Conservation (phyloP, 92 coral and sea anemone species). For the Hydrozoanthus gracilis region DNA sequence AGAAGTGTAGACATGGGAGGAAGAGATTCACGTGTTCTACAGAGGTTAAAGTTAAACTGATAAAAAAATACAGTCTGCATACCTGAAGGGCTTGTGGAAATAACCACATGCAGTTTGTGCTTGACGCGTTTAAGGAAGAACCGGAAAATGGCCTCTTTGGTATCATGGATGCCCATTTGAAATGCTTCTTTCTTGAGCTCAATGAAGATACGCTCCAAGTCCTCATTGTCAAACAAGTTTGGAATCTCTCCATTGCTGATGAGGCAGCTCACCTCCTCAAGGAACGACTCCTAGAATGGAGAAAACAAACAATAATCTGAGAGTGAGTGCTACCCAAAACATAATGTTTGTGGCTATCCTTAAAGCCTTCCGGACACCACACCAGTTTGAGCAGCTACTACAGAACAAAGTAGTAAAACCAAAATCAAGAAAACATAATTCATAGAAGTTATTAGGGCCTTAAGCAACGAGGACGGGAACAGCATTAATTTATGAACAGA, state of each 20-base stretch:
- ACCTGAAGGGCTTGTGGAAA: constrained; percentile 96
- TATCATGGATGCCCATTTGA: constrained; percentile 73
- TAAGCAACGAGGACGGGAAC: too few relatives aligned
- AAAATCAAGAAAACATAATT: too few relatives aligned
- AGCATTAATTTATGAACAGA: too few relatives aligned
- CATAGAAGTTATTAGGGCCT: too few relatives aligned
- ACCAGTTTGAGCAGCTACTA: too few relatives aligned
- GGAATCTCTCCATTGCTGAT: constrained; percentile 82
- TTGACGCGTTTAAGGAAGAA: constrained; percentile 91
- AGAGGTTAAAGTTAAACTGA: not conserved
- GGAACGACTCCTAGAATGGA: constrained; percentile 76
- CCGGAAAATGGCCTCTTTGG: constrained; percentile 81
- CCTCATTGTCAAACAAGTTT: constrained; percentile 82
- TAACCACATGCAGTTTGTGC: constrained; percentile 77
- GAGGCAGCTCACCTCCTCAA: constrained; percentile 89
- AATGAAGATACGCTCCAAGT: constrained; percentile 80
- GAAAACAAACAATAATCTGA: not conserved
- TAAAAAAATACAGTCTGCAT: constrained; percentile 1
- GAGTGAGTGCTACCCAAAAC: not conserved
- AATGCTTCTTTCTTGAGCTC: constrained; percentile 72
- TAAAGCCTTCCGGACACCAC: too few relatives aligned
- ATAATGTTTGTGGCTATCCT: too few relatives aligned
- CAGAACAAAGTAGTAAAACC: too few relatives aligned
- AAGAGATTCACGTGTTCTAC: too few relatives aligned
- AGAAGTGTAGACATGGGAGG: too few relatives aligned